phyloP scores from a whole-genome alignment of 1,140 invertebrate genomes.

The Temnothorax nylanderi region DNA sequence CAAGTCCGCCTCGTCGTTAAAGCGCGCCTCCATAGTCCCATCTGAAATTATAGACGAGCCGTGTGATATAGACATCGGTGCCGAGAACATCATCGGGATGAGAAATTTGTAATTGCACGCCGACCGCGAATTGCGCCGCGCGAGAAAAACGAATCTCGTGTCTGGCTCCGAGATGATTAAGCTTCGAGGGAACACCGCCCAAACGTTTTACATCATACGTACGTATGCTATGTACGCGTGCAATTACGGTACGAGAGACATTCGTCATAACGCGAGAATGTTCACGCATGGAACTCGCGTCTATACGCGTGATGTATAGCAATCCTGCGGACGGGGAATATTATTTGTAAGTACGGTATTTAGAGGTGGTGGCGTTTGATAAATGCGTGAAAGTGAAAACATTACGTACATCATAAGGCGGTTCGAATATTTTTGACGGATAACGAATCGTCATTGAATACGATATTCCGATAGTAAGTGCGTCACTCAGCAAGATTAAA shows the following conservation, averaged over 20 bases:
- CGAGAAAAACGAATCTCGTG: conserved; percentile 1
- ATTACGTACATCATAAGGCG: not conserved
- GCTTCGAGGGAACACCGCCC: conserved; percentile 12
- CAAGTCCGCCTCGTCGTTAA: conserved; percentile 58
- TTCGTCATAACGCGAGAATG: conserved; percentile 36
- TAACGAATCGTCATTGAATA: not conserved
- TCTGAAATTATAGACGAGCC: conserved; percentile 58
- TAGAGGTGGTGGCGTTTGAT: not conserved
- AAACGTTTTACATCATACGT: conserved; percentile 25
- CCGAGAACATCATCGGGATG: conserved; percentile 49
- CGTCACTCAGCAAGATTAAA: conserved; percentile 26
- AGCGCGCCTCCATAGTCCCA: not conserved
- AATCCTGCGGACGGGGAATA: not conserved
- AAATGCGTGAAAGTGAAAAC: conserved; percentile 9
- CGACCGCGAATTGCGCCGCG: conserved; percentile 9
- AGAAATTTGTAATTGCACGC: conserved; percentile 57
- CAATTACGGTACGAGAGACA: conserved; percentile 26
- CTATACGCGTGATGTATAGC: not conserved
- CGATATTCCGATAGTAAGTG: not conserved
- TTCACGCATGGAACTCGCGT: not conserved
- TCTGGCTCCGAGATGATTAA: conserved; percentile 32
- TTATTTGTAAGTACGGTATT: not conserved
- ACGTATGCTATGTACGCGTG: conserved; percentile 6
- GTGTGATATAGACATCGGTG: conserved; percentile 50
- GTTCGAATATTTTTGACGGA: not conserved